These are phyloP conservation scores for Rhagonycha lutea DNA, from an alignment of 2,888 invertebrate species.

Conservation along the genomic window DNA sequence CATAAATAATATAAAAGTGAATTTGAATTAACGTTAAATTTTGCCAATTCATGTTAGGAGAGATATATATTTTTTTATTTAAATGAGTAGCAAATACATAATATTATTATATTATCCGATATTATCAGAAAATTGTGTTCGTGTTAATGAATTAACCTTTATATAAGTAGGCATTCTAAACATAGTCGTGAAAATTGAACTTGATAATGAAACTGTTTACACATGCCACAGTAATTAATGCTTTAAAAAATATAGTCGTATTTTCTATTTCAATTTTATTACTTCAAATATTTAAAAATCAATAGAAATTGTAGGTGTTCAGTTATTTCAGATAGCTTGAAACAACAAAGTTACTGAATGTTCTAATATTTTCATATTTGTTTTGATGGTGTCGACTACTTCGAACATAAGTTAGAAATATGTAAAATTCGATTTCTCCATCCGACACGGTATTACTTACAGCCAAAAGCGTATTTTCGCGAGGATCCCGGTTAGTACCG, in stretches of 20 bases:
- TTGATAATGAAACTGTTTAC: background rate
- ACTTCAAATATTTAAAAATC: background rate
- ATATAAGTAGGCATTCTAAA: background rate
- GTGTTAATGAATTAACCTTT: background rate
- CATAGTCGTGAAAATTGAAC: background rate
- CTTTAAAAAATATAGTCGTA: background rate
- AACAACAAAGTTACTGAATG: background rate
- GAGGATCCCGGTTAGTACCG: too few relatives aligned
- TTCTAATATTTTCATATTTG: background rate
- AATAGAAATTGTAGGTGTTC: background rate
- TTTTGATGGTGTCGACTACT: background rate
- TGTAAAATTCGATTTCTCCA: too few relatives aligned
- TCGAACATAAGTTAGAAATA: too few relatives aligned
- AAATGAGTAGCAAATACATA: background rate
- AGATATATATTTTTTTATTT: background rate
- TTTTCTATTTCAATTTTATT: background rate
- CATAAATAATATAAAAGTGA: background rate
- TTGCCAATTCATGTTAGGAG: background rate
- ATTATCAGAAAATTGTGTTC: background rate
- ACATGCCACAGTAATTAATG: background rate
- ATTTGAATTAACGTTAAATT: background rate
- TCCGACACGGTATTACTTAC: too few relatives aligned
- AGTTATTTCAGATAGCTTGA: background rate
- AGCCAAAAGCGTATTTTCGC: too few relatives aligned
- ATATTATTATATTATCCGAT: too few relatives aligned